Evolutionary conservation across 1,140 invertebrate species (phyloP).

Genomic region (Samia ricini): DNA sequence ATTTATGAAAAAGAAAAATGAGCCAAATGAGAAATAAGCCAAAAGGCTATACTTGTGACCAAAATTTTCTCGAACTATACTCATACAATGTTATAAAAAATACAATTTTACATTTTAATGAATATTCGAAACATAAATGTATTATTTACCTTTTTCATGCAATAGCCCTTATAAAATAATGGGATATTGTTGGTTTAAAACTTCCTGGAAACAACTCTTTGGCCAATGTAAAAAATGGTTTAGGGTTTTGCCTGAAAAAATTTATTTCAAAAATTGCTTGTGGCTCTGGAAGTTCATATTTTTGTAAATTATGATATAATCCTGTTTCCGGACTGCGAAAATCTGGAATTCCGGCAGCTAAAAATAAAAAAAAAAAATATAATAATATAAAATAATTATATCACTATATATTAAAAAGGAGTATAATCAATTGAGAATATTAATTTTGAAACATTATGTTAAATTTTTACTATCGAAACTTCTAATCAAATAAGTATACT

Average conservation of each 20-base stretch:
- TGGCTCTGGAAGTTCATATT: slow-evolving; percentile 95
- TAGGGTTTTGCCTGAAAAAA: slow-evolving; percentile 88
- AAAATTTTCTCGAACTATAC: too few species aligned
- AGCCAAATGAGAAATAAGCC: too few species aligned
- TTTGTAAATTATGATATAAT: slow-evolving; percentile 94
- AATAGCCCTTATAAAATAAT: slow-evolving; percentile 91
- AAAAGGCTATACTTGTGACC: too few species aligned
- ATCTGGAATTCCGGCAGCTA: slow-evolving; percentile 96
- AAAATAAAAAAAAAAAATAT: slow-evolving; percentile 37
- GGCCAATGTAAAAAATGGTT: slow-evolving; percentile 92
- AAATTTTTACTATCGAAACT: background rate
- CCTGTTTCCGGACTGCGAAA: slow-evolving; percentile 94
- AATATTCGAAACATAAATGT: background rate
- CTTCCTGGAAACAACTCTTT: slow-evolving; percentile 91
- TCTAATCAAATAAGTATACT: too few species aligned
- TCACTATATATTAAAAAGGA: background rate
- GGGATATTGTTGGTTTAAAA: slow-evolving; percentile 89
- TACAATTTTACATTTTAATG: too few species aligned
- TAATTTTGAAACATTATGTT: slow-evolving; percentile 9
- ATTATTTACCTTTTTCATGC: slow-evolving; percentile 83
- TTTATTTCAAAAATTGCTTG: slow-evolving; percentile 96
- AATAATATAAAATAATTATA: background rate
- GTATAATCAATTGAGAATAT: background rate
- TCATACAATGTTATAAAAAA: too few species aligned
- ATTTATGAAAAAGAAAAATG: too few species aligned